Conservation (phyloP, 92 coral and sea anemone genomes). For the Anthopleura xanthogrammica region DNA sequence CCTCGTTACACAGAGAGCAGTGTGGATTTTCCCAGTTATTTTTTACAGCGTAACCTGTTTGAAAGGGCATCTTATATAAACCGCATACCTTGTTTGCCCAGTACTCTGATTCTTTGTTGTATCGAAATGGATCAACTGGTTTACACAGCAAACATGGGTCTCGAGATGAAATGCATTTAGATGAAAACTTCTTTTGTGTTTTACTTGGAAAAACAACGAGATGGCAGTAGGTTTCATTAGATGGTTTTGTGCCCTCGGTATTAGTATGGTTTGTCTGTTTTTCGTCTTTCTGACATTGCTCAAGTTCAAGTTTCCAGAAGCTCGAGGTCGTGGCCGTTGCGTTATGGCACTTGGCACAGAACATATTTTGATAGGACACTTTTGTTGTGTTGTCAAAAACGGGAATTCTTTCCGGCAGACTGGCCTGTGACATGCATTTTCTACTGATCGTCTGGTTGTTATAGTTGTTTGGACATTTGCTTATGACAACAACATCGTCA, state of each 20-base stretch:
- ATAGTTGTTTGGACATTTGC: background rate
- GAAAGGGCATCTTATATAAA: no score
- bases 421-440: background rate
- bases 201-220: no score
- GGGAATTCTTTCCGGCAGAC: background rate
- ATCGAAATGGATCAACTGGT: no score
- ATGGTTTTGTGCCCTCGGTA: no score
- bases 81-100: background rate
- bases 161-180: no score
- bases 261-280: no score
- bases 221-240: no score
- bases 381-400: slow-evolving; percentile 18
- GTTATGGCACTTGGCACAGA: slow-evolving; percentile 15
- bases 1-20: background rate
- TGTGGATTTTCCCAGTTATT: background rate
- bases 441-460: background rate
- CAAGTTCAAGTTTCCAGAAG: background rate
- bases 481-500: background rate
- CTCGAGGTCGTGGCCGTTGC: background rate
- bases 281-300: background rate
- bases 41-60: no score
- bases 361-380: background rate
- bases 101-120: no score
- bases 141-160: no score
- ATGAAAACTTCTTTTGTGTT: no score